Evolutionary conservation across 2,888 invertebrate species (phyloP).

Genomic region (Rhopalosiphum nymphaeae): DNA sequence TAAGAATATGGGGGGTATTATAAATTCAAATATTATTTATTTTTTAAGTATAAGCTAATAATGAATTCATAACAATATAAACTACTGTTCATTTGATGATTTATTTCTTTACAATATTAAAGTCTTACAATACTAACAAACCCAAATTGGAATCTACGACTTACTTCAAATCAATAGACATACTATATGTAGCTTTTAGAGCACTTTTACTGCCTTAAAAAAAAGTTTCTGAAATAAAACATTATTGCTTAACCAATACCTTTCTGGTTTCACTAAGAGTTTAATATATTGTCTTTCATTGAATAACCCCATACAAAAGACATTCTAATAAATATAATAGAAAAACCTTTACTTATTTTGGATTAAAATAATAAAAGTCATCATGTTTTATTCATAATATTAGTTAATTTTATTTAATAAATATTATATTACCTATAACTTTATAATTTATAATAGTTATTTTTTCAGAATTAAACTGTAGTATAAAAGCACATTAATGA

Average conservation of each 20-base stretch:
- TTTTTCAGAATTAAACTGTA: neutral
- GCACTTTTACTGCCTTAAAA: neutral
- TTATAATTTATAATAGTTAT: too few species aligned
- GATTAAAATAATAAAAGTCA: neutral
- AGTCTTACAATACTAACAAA: neutral
- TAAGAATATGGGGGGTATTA: neutral
- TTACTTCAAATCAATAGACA: slow-evolving; percentile 8
- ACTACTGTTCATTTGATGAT: neutral
- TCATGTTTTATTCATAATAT: neutral
- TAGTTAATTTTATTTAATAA: neutral
- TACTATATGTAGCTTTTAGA: neutral
- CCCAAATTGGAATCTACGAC: neutral
- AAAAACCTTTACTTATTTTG: neutral
- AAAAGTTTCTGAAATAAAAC: neutral
- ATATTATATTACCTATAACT: neutral
- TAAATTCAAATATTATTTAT: neutral
- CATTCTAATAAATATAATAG: neutral
- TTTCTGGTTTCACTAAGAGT: neutral
- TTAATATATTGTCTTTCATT: slow-evolving; percentile 7
- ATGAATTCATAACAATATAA: neutral
- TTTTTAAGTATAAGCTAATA: neutral
- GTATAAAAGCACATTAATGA: neutral
- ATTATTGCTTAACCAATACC: slow-evolving; percentile 11
- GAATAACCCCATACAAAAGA: neutral
- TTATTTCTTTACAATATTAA: neutral